Base-by-base conservation (phyloP, 2,113 vertebrate genomes). In the Mustela lutreola region DNA sequence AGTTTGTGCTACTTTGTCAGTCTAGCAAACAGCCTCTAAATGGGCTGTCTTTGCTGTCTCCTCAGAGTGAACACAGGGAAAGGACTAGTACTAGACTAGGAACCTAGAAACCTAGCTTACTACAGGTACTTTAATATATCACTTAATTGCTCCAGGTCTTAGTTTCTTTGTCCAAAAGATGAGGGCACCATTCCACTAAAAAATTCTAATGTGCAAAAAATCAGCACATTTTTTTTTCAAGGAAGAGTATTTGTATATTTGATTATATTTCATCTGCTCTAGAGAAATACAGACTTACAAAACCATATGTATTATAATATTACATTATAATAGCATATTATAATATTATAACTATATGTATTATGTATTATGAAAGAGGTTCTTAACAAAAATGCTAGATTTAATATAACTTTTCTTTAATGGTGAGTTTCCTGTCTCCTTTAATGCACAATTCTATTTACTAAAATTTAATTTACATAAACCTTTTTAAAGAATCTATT, bases 401-500 rank as follows among this genome's bases (percentile, higher is more conserved):
- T 82, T 12, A 88, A 63, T 53, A 56, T 9, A 56, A 71, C 28
- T 89, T 65, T 86, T 86, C 85, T 67, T 93, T 83, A 75, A 91
- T 67, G 33, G 4, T 48, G 11, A 63, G 42, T 65, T 88, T 93
- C 33, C 11, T 58, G 1, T 89, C 60, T 93, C 42, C 56, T 94
- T 97, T 70, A 93, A 95, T 86, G 24, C 21, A 28, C 7, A 79
- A 58, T 58, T 76, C 36, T 94, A n/a, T 53, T 63, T 79, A 67
- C 19, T 86, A 60, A 86, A 91, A 87, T n/a, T 63, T 97, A 65
- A 94, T 82, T 90, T 87, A 39, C 12, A 53, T 16, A 67, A n/a
- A 58, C 58, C 26, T 92, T 94, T 95, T 65, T 24, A 53, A 96
- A 82, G n/a, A 42, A 80, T 53, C 50, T 96, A 15, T 62, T 78